Evolutionary conservation across 1,140 invertebrate genomes (phyloP), one percentile per base, ranked within the genome.

Genomic region (Drosophila willistoni): DNA sequence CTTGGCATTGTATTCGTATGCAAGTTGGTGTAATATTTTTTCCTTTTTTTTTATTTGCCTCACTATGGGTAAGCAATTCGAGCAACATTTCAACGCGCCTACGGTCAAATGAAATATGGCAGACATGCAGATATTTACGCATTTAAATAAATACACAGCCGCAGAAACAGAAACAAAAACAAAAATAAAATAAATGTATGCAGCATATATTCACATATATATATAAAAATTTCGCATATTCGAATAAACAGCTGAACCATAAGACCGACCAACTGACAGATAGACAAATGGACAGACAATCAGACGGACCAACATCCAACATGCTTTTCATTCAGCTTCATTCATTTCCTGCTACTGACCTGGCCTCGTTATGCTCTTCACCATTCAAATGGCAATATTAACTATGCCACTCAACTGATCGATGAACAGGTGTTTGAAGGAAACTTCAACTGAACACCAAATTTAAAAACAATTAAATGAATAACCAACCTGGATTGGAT

Each of bases 91-190:
- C 79, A 83, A 79, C 81, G 81, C 75, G 80, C 81, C 81, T 83
- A 83, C 72, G 81, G 76, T 79, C 76, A 74, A 83, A 83, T 83
- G 81, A 83, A 79, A 83, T 79, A 83, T 83, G 81, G 82, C 81
- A 71, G 77, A 79, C 81, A 79, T 76, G 72, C 80, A 79, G 76
- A 83, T 83, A 83, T 83, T 83, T 83, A 83, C 81, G 80, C 81
- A 83, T 83, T 83, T 83, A 83, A 83, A 83, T 83, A 79, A 83
- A 83, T 83, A 70, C 79, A 51, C 79, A 51, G 66, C 62, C 51
- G 19, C 70, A 54, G 63, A 71, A 59, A 39, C 57, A 55, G 10
- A 47, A 33, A 39, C 64, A 54, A 54, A 65, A 59, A 39, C 33
- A 55, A 2, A 47, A 33, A 39, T 39, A 2, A 47, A 33, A 39